Evolutionary conservation across 2,797 vertebrate species (phyloP).

Genomic region (Myripristis murdjan): DNA sequence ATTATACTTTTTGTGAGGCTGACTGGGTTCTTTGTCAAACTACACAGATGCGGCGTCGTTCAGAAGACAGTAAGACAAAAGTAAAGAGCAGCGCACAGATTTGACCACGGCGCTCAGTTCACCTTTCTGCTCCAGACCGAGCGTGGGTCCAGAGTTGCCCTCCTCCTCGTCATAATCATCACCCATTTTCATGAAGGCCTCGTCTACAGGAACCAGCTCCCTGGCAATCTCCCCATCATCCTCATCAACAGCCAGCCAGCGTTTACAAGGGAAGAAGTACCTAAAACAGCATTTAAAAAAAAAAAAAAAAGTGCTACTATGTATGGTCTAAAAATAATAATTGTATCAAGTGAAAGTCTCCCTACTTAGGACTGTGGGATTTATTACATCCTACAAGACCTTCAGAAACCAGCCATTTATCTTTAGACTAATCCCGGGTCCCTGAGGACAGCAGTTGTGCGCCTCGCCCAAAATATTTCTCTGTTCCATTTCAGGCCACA

Average conservation of each 20-base stretch:
- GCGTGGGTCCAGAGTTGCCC: conserved; percentile 89
- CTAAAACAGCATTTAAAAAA: conserved; percentile 81
- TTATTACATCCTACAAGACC: not conserved
- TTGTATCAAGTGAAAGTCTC: not conserved
- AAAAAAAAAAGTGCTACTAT: too few relatives aligned
- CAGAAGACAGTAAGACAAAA: not conserved
- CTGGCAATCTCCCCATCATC: conserved; percentile 95
- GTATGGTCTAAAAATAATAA: not conserved
- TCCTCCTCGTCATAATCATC: conserved; percentile 83
- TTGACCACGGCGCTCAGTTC: conserved; percentile 14
- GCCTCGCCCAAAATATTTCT: not conserved
- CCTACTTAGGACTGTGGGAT: not conserved
- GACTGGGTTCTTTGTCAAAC: not conserved
- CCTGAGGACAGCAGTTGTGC: not conserved
- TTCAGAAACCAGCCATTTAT: not conserved
- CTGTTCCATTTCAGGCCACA: conserved; percentile 62
- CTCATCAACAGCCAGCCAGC: conserved; percentile 96
- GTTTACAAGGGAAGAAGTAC: conserved; percentile 96
- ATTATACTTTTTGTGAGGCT: not conserved
- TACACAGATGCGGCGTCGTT: not conserved
- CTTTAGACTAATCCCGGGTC: not conserved
- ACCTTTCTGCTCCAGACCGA: conserved; percentile 99
- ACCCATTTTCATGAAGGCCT: conserved; percentile 94
- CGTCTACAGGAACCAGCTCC: conserved; percentile 96
- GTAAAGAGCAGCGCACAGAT: not conserved